Conservation (phyloP, 2,888 invertebrate genomes). For the Tenthredo distinguenda region DNA sequence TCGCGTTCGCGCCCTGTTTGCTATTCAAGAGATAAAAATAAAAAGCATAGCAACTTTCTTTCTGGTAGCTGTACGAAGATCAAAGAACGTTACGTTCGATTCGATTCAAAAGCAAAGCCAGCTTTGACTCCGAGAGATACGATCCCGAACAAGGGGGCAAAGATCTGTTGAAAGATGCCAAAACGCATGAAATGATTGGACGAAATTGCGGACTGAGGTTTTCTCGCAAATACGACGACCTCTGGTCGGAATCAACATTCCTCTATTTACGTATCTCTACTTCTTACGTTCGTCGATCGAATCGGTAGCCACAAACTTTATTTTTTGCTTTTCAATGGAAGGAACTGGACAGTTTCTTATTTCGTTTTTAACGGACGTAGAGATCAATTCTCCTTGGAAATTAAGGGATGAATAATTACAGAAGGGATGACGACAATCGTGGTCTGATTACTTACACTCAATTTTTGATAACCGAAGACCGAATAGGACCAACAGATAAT, state of each 20-base stretch:
- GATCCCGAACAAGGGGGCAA: background rate
- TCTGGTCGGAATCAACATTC: background rate
- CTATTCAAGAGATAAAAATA: constrained; percentile 5
- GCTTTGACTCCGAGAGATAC: background rate
- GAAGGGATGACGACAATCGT: background rate
- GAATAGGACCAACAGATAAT: background rate
- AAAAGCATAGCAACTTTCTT: background rate
- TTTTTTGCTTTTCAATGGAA: no score
- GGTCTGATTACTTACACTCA: background rate
- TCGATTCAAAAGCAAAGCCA: constrained; percentile 32
- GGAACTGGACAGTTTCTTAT: no score
- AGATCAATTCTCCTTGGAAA: background rate
- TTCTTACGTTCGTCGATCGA: background rate
- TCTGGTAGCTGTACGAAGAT: background rate
- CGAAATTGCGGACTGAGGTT: background rate
- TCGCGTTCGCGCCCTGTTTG: background rate
- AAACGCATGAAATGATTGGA: constrained; percentile 4
- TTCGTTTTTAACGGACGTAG: background rate
- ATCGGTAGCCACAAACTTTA: background rate
- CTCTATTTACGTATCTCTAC: background rate
- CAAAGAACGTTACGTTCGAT: constrained; percentile 36
- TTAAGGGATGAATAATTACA: background rate
- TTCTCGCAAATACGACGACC: background rate
- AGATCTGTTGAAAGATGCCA: constrained; percentile 21
- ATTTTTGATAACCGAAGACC: background rate